Base-by-base conservation (phyloP, 2,888 invertebrate species). In the Drosophila kokeensis region DNA sequence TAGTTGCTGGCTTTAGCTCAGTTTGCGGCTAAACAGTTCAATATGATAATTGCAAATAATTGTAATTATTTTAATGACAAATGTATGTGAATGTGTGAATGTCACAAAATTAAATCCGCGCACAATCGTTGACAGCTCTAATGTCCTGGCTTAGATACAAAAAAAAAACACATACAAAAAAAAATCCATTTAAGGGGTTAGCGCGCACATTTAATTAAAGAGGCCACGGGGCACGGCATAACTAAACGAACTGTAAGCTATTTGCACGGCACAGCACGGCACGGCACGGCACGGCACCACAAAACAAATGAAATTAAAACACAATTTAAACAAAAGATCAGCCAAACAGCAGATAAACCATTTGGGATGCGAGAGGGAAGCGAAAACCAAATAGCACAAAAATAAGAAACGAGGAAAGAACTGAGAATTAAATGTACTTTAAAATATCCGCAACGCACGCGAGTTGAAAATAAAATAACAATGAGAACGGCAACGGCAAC, bases 371-470 rank as follows among this genome's bases (percentile, higher is more conserved):
- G 61, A 52, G 60, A 53, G 64, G 11, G 40, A 30, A 57, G 32
- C n/a, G 48, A 40, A 18, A 66, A n/a, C n/a, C 48, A n/a, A n/a
- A 29, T 38, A 52, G 18, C 13, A 40, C 32, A 45, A 40, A n/a
- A 55, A 48, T 27, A 50, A 49, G 29, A 42, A 49, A 34, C 29
- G 62, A 30, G 34, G 21, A 50, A 34, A 38, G 42, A 10, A 21
- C 40, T 13, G 30, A 38, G 58, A 62, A 24, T 24, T 34, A 67
- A 57, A 60, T 36, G 60, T 63, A 73, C 65, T 80, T 75, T 65
- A 30, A 82, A 79, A 73, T 82, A 82, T 76, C 71, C 86, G 82
- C 84, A 73, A 69, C 69, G 65, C 61, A 66, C 73, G 69, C 66
- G 71, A 69, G 57, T 67, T 78, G 73, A 86, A 71, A 73, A 88